Evolutionary conservation across 2,888 invertebrate species (phyloP).

Genomic region (Hedychridium roseum): DNA sequence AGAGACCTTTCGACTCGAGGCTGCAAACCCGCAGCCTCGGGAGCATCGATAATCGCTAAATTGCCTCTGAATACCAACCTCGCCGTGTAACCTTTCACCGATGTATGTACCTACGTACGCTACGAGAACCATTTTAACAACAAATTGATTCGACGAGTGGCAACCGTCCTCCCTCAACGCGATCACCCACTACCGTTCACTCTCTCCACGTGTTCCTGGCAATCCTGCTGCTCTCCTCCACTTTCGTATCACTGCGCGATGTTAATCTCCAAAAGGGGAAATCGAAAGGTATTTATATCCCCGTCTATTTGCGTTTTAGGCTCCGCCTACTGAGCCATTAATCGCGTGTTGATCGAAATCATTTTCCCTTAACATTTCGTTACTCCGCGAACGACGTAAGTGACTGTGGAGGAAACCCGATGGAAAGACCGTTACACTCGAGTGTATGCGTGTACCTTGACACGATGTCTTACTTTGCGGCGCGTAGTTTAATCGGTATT

Average conservation of each 20-base stretch:
- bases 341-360: too few relatives aligned
- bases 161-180: slow-evolving; percentile 16
- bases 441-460: background rate
- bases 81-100: slow-evolving; percentile 26
- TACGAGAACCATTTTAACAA: slow-evolving; percentile 36
- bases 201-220: too few relatives aligned
- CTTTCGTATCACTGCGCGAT: slow-evolving; percentile 21
- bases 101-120: background rate
- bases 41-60: slow-evolving; percentile 51
- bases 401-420: too few relatives aligned
- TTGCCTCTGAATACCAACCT: slow-evolving; percentile 43
- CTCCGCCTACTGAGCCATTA: too few relatives aligned
- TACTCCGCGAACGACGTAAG: too few relatives aligned
- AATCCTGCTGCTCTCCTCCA: too few relatives aligned
- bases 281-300: slow-evolving; percentile 1
- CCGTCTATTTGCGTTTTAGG: too few relatives aligned
- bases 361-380: too few relatives aligned
- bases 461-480: too few relatives aligned
- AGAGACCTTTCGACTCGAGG: slow-evolving; percentile 18
- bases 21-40: slow-evolving; percentile 18
- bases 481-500: too few relatives aligned
- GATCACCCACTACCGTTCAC: background rate
- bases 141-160: slow-evolving; percentile 39
- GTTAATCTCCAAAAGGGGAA: slow-evolving; percentile 19
- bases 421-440: background rate